A percentile compares a stretch with the other conserved stretches of the same genome.
These are phyloP conservation scores for Scaptomyza tumidula DNA, from an alignment of 2,888 invertebrate species.

Conservation along the genomic window DNA sequence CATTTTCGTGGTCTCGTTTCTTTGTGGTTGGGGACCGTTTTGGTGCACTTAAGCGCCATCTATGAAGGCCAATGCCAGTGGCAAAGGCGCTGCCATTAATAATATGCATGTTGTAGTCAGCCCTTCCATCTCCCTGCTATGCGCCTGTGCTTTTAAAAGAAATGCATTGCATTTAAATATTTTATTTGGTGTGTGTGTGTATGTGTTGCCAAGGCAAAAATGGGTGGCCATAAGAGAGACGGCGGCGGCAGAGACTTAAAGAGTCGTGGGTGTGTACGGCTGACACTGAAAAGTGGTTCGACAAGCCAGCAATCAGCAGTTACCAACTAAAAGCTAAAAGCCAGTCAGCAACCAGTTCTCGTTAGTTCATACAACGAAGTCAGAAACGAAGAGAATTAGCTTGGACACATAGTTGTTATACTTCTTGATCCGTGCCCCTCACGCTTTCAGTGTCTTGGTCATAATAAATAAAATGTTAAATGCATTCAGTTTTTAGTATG, in stretches of 20 bases:
- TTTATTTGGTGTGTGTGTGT: constrained; percentile 29
- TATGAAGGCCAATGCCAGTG: constrained; percentile 65
- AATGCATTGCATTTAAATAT: constrained; percentile 65
- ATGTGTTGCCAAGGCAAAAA: constrained; percentile 29
- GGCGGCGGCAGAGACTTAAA: not conserved
- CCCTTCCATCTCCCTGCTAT: not conserved
- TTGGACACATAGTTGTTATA: constrained; percentile 54
- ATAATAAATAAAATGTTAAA: constrained; percentile 43
- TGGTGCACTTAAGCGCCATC: constrained; percentile 33
- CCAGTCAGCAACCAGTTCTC: constrained; percentile 39
- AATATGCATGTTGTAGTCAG: constrained; percentile 26
- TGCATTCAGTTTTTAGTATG: constrained; percentile 33
- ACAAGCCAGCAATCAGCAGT: constrained; percentile 23
- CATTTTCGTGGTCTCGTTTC: constrained; percentile 26
- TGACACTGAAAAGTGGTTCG: constrained; percentile 69
- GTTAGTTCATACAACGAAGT: constrained; percentile 7
- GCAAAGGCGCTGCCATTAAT: constrained; percentile 50
- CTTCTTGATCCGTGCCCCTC: constrained; percentile 1
- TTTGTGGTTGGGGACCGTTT: constrained; percentile 18
- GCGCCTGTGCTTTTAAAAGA: constrained; percentile 23
- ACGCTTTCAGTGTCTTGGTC: constrained; percentile 15
- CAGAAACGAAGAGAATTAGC: constrained; percentile 15
- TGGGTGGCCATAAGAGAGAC: constrained; percentile 28
- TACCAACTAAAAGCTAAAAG: constrained; percentile 13
- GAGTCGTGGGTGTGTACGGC: constrained; percentile 61